A percentile compares a stretch with the other conserved stretches of the same genome.
phyloP scores from a whole-genome alignment of 2,113 vertebrate genomes.

The Pantherophis guttatus region DNA sequence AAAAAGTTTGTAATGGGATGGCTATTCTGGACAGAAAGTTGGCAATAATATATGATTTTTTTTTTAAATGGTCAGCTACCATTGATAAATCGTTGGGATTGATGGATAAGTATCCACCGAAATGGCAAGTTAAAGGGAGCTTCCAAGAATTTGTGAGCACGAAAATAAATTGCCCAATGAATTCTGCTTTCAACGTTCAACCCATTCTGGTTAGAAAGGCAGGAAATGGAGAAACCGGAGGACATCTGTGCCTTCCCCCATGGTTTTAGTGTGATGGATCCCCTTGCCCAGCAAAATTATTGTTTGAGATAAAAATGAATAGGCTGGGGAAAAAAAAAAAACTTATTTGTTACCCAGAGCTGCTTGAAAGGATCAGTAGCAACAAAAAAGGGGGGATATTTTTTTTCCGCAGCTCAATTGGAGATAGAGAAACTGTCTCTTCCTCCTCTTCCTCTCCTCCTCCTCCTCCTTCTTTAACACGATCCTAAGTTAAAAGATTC shows the following conservation, averaged over 20 bases:
- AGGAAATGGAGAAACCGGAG: not conserved
- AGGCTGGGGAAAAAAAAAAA: not conserved
- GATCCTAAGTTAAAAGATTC: slow-evolving; percentile 73
- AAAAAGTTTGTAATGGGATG: not conserved
- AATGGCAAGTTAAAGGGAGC: not conserved
- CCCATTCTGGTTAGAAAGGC: not conserved
- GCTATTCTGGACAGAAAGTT: not conserved
- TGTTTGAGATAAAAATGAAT: not conserved
- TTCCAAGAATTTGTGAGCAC: not conserved
- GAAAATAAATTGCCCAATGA: not conserved
- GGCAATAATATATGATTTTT: not conserved
- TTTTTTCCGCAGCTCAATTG: not conserved
- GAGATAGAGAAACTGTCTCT: not conserved
- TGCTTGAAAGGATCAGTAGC: not conserved
- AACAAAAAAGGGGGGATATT: not conserved
- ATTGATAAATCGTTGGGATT: not conserved
- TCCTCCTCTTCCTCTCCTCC: not conserved
- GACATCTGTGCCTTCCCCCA: not conserved
- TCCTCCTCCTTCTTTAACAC: not conserved
- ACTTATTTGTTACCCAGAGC: not conserved
- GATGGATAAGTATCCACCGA: not conserved
- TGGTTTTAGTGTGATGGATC: not conserved
- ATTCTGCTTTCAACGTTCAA: not conserved
- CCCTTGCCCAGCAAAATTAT: not conserved
- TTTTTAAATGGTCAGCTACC: not conserved